Conservation (phyloP, 2,797 vertebrate species). For the Hafferia zeledoni region DNA sequence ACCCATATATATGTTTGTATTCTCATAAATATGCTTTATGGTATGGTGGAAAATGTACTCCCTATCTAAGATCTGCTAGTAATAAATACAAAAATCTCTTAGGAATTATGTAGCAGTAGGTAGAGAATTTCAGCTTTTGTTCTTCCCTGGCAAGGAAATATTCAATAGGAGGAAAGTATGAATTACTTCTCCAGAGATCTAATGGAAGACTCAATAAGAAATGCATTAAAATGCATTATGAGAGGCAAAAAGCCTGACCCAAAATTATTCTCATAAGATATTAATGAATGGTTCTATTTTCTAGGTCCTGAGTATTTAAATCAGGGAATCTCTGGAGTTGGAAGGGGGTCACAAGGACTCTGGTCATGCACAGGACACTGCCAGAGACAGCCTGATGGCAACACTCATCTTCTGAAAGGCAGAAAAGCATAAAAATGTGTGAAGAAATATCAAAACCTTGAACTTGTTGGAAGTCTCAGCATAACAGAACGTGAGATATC, state of each 20-base stretch:
- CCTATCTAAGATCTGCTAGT: background rate
- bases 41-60: background rate
- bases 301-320: background rate
- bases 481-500: background rate
- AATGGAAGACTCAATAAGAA: background rate
- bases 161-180: background rate
- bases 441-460: background rate
- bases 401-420: background rate
- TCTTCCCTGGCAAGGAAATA: background rate
- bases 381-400: background rate
- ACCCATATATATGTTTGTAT: background rate
- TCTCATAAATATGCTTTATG: background rate
- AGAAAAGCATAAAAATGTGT: background rate
- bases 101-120: background rate
- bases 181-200: background rate
- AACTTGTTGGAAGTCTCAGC: background rate
- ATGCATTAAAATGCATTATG: conserved; percentile 2
- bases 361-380: background rate
- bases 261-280: conserved; percentile 9
- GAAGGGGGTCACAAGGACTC: background rate
- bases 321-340: background rate
- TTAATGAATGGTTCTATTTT: conserved; percentile 35
- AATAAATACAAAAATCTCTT: background rate
- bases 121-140: background rate
- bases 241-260: conserved; percentile 20